A percentile compares a stretch with the other conserved stretches of the same genome.
phyloP scores from a whole-genome alignment of 2,113 vertebrate genomes.

The Corythornis madagascariensis region DNA sequence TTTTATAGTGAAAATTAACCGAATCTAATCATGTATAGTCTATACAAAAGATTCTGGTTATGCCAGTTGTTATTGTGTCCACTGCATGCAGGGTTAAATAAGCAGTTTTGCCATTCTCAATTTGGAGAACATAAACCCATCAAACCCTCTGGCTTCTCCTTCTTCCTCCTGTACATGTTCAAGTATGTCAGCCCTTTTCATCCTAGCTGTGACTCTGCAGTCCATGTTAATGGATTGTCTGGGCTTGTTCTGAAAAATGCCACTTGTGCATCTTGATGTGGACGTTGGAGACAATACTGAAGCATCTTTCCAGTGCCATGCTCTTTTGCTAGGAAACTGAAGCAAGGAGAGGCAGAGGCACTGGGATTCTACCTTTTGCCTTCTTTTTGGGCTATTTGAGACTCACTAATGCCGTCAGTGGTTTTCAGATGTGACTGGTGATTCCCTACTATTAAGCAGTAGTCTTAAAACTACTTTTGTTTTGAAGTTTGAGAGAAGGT shows the following conservation, averaged over 20 bases:
- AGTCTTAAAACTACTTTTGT: background rate
- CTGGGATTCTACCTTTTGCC: background rate
- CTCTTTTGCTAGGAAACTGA: background rate
- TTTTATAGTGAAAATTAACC: background rate
- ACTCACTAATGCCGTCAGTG: background rate
- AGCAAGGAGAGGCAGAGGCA: background rate
- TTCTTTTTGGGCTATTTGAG: background rate
- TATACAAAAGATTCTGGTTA: background rate
- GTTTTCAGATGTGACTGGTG: background rate
- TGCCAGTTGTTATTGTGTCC: background rate
- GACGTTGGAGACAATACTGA: accelerated
- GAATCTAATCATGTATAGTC: background rate
- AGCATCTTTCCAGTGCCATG: background rate
- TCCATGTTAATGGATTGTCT: background rate
- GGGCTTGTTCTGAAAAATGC: background rate
- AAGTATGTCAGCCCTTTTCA: background rate
- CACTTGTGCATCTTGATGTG: accelerated
- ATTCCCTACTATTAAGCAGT: background rate
- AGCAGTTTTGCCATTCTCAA: background rate
- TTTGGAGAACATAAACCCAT: background rate
- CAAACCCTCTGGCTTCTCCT: background rate
- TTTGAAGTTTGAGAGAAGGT: background rate
- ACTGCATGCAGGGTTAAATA: background rate
- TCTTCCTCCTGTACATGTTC: background rate
- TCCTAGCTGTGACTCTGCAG: background rate